Conservation (phyloP, 1,140 invertebrate genomes). For the Drosophila nigromelanica region DNA sequence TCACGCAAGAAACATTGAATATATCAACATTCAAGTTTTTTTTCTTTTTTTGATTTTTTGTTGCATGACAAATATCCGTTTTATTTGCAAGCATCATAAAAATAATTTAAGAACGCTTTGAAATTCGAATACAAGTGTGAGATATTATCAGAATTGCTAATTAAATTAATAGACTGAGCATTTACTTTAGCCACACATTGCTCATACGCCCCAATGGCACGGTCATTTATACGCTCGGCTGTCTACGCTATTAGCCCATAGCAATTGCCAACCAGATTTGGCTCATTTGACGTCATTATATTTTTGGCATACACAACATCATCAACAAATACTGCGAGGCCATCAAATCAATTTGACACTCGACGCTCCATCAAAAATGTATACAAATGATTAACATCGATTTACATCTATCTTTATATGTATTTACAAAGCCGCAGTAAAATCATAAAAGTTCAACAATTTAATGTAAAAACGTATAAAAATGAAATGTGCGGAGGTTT, state of each 20-base stretch:
- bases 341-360: constrained; percentile 57
- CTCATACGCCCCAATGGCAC: constrained; percentile 36
- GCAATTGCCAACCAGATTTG: constrained; percentile 39
- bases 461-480: constrained; percentile 46
- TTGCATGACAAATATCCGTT: constrained; percentile 17
- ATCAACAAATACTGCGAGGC: constrained; percentile 52
- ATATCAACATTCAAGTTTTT: background rate
- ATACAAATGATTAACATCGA: constrained; percentile 59
- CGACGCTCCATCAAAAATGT: constrained; percentile 62
- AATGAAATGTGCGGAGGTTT: constrained; percentile 21
- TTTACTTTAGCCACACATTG: constrained; percentile 9
- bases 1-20: constrained; percentile 30
- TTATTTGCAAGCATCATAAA: constrained; percentile 20
- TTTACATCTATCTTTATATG: constrained; percentile 49
- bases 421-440: constrained; percentile 27
- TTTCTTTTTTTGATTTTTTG: background rate
- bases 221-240: constrained; percentile 14
- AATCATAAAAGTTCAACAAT: constrained; percentile 40
- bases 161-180: constrained; percentile 41
- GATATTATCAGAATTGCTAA: constrained; percentile 43
- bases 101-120: constrained; percentile 5
- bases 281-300: constrained; percentile 73
- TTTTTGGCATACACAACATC: constrained; percentile 49
- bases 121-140: constrained; percentile 20
- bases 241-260: constrained; percentile 25